A percentile compares a stretch with the other conserved stretches of the same genome.
phyloP scores from a whole-genome alignment of 2,888 invertebrate genomes.

The Stratiomys singularior region DNA sequence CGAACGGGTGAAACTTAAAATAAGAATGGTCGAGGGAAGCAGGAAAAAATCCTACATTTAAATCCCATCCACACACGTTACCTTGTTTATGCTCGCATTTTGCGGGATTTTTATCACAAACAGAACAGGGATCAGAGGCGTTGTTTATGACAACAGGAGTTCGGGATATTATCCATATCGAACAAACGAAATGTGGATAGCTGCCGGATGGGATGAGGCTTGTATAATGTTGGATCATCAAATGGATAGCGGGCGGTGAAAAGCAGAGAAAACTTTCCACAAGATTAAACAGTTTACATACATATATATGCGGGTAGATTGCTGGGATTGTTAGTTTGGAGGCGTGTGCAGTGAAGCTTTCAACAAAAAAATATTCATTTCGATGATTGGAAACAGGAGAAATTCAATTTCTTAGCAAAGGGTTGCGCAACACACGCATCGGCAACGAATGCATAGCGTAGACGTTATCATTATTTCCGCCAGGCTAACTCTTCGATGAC shows the following conservation, averaged over 20 bases:
- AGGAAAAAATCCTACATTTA: background rate
- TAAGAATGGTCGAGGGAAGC: too few species aligned
- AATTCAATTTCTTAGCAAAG: background rate
- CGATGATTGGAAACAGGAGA: conserved; percentile 20
- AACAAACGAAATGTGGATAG: background rate
- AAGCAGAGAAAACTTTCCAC: conserved; percentile 37
- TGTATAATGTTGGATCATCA: background rate
- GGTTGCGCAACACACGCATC: too few species aligned
- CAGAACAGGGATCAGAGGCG: conserved; percentile 45
- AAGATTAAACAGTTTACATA: conserved; percentile 43
- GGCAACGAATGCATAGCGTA: too few species aligned
- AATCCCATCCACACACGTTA: conserved; percentile 37
- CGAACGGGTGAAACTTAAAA: background rate
- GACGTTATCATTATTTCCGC: too few species aligned
- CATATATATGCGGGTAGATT: background rate
- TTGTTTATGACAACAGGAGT: conserved; percentile 45
- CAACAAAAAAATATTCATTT: conserved; percentile 8
- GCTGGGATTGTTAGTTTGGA: background rate
- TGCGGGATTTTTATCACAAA: conserved; percentile 47
- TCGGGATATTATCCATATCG: conserved; percentile 40
- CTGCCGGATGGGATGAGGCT: background rate
- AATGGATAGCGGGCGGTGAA: background rate
- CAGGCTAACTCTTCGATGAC: too few species aligned
- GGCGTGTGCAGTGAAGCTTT: too few species aligned
- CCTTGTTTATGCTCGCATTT: conserved; percentile 51